Conservation (phyloP, 2,113 vertebrate genomes). For the Agapornis roseicollis region DNA sequence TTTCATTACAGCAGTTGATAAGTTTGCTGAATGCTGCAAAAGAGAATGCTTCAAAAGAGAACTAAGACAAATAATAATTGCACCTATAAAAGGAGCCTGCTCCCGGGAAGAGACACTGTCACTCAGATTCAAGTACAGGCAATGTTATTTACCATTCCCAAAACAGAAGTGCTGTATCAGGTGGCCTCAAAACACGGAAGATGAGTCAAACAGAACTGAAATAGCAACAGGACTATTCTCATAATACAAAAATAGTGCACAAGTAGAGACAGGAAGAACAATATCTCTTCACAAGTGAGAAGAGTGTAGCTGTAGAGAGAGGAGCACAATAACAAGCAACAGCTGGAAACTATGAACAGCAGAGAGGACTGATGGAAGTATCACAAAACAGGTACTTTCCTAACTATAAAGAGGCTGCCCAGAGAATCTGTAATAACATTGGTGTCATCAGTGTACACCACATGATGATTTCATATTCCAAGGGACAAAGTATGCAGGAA, state of each 20-base stretch:
- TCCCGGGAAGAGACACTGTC: not conserved
- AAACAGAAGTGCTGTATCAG: not conserved
- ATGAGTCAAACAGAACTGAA: constrained; percentile 39
- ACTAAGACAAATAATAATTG: not conserved
- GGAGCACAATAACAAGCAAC: not conserved
- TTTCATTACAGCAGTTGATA: not conserved
- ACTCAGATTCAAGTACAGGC: not conserved
- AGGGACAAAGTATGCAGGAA: not conserved
- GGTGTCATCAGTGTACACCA: not conserved
- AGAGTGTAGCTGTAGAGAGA: not conserved
- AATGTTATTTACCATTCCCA: not conserved
- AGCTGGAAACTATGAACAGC: not conserved
- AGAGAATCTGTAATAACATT: not conserved
- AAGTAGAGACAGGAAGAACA: not conserved
- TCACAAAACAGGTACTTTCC: not conserved
- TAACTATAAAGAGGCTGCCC: not conserved
- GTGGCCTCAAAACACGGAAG: not conserved
- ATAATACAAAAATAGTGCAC: constrained; percentile 19
- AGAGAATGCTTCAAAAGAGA: constrained; percentile 25
- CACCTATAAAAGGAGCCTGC: not conserved
- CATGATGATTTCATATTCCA: not conserved
- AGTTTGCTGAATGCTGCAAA: not conserved
- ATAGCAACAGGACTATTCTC: not conserved
- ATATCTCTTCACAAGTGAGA: not conserved
- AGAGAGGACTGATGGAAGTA: not conserved